Base-by-base conservation (phyloP, 2,888 invertebrate genomes). In the Heteropelma amictum region DNA sequence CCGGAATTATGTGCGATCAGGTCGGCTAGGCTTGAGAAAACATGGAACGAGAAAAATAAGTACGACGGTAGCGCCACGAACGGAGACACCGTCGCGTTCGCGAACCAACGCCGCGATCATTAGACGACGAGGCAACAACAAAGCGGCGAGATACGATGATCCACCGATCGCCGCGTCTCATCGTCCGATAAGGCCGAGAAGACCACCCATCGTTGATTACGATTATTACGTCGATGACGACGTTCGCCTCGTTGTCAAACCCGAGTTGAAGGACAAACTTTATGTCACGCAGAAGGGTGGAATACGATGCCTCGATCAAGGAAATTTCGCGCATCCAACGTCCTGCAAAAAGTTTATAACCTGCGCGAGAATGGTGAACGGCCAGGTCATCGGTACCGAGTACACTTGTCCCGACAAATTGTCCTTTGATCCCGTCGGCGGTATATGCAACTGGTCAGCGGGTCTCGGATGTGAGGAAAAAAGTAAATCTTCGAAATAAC, bases 341-440 rank as follows among this genome's bases (percentile, higher is more conserved):
- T 96, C 96, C 0, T 97, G 97, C 89, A 95, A 94, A 89, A 96
- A 96, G 89, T 97, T 97, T 88, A 96, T 97, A 82, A 96, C 95
- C 17, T 97, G 97, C 89, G 96, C 97, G 23, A 92, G 92, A 87
- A 93, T 95, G 91, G 95, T 96, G 79, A 94, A 93, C 83, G 94
- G 94, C 10, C 92, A 93, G 12, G 92, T 96, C 1, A 90, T 95
- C 0, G 96, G 96, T 6, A 97, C 96, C 93, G 96, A 96, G 83
- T 97, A 97, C 90, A 94, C 95, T 10, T 97, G 97, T 86, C 97
- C 97, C 0, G 93, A 93, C 81, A 94, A 95, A 30, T 91, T 97
- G 2, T 95, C 95, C 83, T 97, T 96, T 87, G 97, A 97, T 88
- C 96, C 96, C 0, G 94, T 96, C 1, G 97, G 96, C 3, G 96